Evolutionary conservation across 2,888 invertebrate genomes (phyloP).

Genomic region (Cephonodes hylas): DNA sequence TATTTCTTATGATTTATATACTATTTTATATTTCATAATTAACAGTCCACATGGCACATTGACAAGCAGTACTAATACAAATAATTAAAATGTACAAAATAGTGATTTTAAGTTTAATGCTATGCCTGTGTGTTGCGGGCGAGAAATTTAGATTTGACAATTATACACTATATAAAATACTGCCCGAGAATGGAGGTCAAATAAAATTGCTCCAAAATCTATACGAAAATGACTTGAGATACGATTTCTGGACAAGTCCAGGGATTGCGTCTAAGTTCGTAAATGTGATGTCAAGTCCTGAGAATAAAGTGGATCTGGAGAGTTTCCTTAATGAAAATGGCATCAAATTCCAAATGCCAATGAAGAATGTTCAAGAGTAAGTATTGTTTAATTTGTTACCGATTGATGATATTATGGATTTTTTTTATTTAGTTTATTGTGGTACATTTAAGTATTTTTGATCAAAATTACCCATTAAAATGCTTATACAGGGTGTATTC

Average conservation of each 20-base stretch:
- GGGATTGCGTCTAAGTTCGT: slow-evolving; percentile 42
- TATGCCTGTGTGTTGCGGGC: slow-evolving; percentile 22
- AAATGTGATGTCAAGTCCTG: slow-evolving; percentile 59
- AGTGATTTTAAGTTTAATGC: not conserved
- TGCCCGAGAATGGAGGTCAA: slow-evolving; percentile 64
- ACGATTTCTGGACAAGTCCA: slow-evolving; percentile 61
- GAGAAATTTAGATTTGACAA: slow-evolving; percentile 50
- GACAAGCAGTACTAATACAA: not conserved
- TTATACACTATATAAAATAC: slow-evolving; percentile 72
- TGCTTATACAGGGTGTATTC: no score
- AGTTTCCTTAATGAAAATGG: slow-evolving; percentile 41
- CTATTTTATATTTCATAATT: not conserved
- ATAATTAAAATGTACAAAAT: slow-evolving; percentile 3
- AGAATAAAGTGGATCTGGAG: slow-evolving; percentile 45
- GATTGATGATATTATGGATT: not conserved
- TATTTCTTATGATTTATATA: not conserved
- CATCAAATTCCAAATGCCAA: slow-evolving; percentile 57
- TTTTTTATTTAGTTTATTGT: not conserved
- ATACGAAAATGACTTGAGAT: slow-evolving; percentile 53
- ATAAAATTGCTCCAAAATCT: slow-evolving; percentile 65
- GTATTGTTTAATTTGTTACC: slow-evolving; percentile 25
- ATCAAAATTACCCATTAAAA: no score
- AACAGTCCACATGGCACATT: not conserved
- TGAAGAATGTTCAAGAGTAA: slow-evolving; percentile 72
- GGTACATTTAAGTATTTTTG: no score